These are phyloP conservation scores for Cepaea nemoralis DNA, from an alignment of 1,140 invertebrate species.

Conservation along the genomic window DNA sequence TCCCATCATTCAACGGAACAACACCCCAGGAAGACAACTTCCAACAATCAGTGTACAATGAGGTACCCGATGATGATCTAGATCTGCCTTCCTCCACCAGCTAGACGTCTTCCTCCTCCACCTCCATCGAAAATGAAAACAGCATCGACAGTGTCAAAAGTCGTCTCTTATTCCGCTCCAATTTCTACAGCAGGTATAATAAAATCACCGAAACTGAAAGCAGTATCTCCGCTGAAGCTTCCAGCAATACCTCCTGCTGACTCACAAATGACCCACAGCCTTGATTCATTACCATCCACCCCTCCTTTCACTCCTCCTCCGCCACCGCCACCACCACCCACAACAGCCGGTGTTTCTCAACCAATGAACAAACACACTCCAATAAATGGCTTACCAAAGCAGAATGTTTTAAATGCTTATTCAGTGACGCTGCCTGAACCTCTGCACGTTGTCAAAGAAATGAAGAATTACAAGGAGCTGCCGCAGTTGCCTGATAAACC, in stretches of 20 bases:
- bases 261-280: background rate
- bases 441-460: background rate
- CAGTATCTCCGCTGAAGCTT: too few relatives aligned
- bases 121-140: too few relatives aligned
- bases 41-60: too few relatives aligned
- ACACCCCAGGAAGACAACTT: too few relatives aligned
- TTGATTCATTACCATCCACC: background rate
- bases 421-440: background rate
- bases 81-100: too few relatives aligned
- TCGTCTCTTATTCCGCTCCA: too few relatives aligned
- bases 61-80: too few relatives aligned
- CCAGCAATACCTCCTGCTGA: background rate
- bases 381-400: background rate
- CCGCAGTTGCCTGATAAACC: background rate
- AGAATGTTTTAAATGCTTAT: background rate
- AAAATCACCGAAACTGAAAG: too few relatives aligned
- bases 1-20: too few relatives aligned
- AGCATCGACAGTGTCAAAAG: too few relatives aligned
- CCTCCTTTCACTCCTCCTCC: background rate
- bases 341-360: background rate
- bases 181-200: too few relatives aligned
- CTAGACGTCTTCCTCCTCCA: too few relatives aligned
- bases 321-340: background rate
- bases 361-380: background rate
- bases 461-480: background rate